Base-by-base conservation (phyloP, 2,797 vertebrate genomes). In the Serranus cabrilla region DNA sequence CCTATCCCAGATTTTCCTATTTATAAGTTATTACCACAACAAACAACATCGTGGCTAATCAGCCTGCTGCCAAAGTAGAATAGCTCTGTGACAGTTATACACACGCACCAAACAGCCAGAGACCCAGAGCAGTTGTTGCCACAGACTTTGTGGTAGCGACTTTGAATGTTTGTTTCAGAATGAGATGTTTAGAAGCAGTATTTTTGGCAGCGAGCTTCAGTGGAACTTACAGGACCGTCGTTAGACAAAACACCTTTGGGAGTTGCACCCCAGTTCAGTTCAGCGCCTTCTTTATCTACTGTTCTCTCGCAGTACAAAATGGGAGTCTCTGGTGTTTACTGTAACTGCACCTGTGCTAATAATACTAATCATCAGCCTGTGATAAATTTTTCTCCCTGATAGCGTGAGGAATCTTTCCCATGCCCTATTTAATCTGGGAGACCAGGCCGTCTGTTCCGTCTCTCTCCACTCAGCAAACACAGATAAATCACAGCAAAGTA, bases 401-500 rank as follows among this genome's bases (percentile, higher is more conserved):
- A 88, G 84, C 59, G 23, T 86, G 91, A 93, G 88, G 84, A 89
- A 93, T 94, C 87, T 91, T 87, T 91, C 81, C 81, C 77, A 80
- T 89, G 86, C 71, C 88, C 90, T 87, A 91, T 91, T 94, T 93
- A 90, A 92, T 92, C 80, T 74, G 62, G 76, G 78, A 80, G 87
- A 90, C 87, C 78, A 43, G 79, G 84, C 87, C 90, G 83, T 93
- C 91, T 94, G 93, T 86, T 90, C 66, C 34, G 71, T 87, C 92
- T 92, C 91, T 85, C 87, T 89, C 87, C 82, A 82, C 88, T 92
- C 80, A 68, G 86, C 91, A 94, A 95, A 95, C 93, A 94, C 82
- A 88, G 89, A 95, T 95, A 93, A 94, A 94, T 95, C 93, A 94
- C 87, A 71, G 89, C 86, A 92, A 94, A 95, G 93, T 92, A 91